Base-by-base conservation (phyloP, 1,140 invertebrate genomes). In the Pygmarrhopalites habei region DNA sequence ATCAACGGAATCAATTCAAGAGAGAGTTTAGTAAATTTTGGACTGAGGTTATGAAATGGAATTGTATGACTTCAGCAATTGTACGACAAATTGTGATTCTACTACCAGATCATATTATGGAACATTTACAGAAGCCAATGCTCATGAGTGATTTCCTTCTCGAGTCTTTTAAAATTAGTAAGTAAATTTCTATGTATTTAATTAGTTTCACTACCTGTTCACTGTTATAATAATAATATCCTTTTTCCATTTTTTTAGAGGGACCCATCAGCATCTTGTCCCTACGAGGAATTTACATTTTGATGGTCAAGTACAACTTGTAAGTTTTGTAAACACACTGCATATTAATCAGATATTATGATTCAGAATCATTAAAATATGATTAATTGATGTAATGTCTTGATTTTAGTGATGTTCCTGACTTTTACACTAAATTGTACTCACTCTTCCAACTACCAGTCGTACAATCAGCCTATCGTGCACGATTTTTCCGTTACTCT, bases 351-450 rank as follows among this genome's bases (percentile, higher is more conserved):
- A 29, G 53, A 53, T 25, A 49, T 58, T 55, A 12, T 10, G 15
- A 35, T 17, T 30, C 61, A n/a, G n/a, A n/a, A n/a, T n/a, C n/a
- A n/a, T n/a, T n/a, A n/a, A 55, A 39, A 60, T 19, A 7, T 58
- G 32, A 46, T 65, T 52, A 47, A 43, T 63, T 10, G 26, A 29
- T 62, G 44, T 67, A 64, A 62, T 35, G 65, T 66, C 58, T 72
- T 68, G 69, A 72, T 78, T 77, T 28, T 73, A 83, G 82, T 65
- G 89, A 95, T 73, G 96, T 96, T 77, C 93, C 94, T 2, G 87
- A 96, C 76, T 92, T 98, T 73, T 98, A 93, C 75, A 83, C 83
- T 55, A 93, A 96, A 74, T 78, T 98, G 3, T 98, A 98, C 77
- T 86, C 86, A 1, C 85, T 98, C 82, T 88, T 96, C 71, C 85